Evolutionary conservation across 2,113 vertebrate genomes (phyloP), one percentile per base, ranked within the genome.

Genomic region (Etheostoma spectabile): DNA sequence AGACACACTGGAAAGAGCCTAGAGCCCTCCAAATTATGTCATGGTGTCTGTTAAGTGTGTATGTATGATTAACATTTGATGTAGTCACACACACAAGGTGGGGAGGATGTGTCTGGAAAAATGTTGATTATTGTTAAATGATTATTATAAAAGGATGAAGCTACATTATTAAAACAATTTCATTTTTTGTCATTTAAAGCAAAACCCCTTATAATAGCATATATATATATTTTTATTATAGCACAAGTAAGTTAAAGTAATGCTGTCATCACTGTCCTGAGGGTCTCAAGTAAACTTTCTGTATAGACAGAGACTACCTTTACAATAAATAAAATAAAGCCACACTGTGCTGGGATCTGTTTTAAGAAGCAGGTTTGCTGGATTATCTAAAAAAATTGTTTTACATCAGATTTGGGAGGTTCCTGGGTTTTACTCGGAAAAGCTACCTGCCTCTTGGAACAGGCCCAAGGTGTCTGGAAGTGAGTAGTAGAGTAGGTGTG

Each of bases 21-120:
- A 70, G 60, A 78, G 70, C 52, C 33, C 35, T 80, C 49, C 64
- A 52, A 45, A 79, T 93, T 89, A 90, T 86, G 85, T 93, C 86
- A 93, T 89, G 51, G 27, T 55, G 65, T 82, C 64, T 86, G 78
- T 79, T 86, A 68, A 73, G 53, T 82, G 82, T 89, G 80, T 82
- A 5, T 35, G 13, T 76, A 51, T 22, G 60, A 83, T 21, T 76
- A 82, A 77, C 84, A 89, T 85, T 71, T 48, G 75, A 42, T 1
- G 46, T 22, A 61, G 70, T 81, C 62, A 61, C 38, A 79, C 46
- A 77, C 1, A 42, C 38, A 42, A 24, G 2, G 48, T 8, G 5
- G 42, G 33, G 18, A 55, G 48, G 69, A 74, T 33, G 62, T 65
- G 68, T 64, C 57, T 88, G 63, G 83, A 77, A 77, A 38, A 79